Evolutionary conservation across 2,888 invertebrate species (phyloP).

Genomic region (Ethmia dodecea): DNA sequence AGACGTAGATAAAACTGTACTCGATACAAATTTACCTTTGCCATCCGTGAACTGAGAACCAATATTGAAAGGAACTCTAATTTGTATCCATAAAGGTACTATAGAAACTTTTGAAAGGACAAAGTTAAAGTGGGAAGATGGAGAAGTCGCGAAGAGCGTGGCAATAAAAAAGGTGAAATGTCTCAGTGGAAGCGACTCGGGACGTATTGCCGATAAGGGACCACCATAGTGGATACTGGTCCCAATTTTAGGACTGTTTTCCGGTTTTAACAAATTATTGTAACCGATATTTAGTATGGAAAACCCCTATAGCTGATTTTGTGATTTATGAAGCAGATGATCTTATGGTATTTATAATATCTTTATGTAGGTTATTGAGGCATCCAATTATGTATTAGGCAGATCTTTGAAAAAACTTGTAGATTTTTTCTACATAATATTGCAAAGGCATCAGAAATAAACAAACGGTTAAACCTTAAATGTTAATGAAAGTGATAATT

Average conservation of each 20-base stretch:
- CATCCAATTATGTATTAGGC: too few species aligned
- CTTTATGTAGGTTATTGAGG: too few species aligned
- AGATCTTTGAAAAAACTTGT: too few species aligned
- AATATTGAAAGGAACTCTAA: conserved; percentile 24
- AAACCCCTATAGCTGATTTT: too few species aligned
- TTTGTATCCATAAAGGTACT: conserved; percentile 9
- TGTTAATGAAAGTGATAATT: too few species aligned
- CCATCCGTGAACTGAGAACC: background rate
- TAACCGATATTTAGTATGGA: too few species aligned
- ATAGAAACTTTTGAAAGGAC: conserved; percentile 1
- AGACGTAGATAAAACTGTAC: conserved; percentile 67
- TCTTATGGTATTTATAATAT: too few species aligned
- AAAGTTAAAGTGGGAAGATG: conserved; percentile 26
- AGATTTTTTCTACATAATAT: too few species aligned
- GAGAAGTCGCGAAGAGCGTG: conserved; percentile 69
- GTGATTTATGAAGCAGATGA: too few species aligned
- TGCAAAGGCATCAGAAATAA: too few species aligned
- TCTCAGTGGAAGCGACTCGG: conserved; percentile 68
- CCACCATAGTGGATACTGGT: conserved; percentile 61
- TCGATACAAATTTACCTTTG: conserved; percentile 25
- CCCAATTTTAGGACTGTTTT: conserved; percentile 65
- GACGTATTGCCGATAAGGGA: conserved; percentile 68
- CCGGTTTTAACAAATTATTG: conserved; percentile 52
- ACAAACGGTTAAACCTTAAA: too few species aligned
- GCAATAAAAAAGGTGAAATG: conserved; percentile 77